Conservation (phyloP, 1,140 invertebrate species). For the Pachyrhynchus sulphureomaculatus region DNA sequence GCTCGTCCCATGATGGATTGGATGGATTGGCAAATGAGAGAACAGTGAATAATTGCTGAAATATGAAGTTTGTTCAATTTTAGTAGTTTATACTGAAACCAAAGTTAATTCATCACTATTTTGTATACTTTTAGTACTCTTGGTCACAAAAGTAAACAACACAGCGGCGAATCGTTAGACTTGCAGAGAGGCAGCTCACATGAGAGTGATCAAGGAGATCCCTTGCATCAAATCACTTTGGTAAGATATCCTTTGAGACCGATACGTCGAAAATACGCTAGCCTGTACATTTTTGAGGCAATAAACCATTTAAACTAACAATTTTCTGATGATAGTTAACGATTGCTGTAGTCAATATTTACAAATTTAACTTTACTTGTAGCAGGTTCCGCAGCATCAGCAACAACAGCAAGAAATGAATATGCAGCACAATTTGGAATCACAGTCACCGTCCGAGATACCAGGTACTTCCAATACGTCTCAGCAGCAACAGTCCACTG, state of each 20-base stretch:
- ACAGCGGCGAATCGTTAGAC: conserved; percentile 43
- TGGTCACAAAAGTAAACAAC: conserved; percentile 37
- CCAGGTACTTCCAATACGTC: conserved; percentile 28
- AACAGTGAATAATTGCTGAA: too few species aligned
- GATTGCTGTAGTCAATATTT: too few species aligned
- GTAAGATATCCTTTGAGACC: conserved; percentile 27
- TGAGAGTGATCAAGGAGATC: conserved; percentile 43
- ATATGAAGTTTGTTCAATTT: too few species aligned
- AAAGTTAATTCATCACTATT: conserved; percentile 1
- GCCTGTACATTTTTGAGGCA: too few species aligned
- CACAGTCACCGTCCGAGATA: conserved; percentile 34
- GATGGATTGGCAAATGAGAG: too few species aligned
- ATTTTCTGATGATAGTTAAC: too few species aligned
- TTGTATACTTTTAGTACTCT: conserved; percentile 30
- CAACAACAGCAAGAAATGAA: conserved; percentile 37
- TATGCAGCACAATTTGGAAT: conserved; percentile 11
- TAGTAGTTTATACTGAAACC: too few species aligned
- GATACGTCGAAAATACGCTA: too few species aligned
- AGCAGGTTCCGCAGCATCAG: conserved; percentile 48
- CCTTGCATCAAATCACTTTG: conserved; percentile 45
- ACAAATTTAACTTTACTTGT: too few species aligned
- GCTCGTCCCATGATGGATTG: too few species aligned
- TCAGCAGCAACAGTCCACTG: conserved; percentile 15
- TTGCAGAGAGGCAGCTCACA: conserved; percentile 43
- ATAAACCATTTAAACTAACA: too few species aligned